A percentile compares a stretch with the other conserved stretches of the same genome.
Evolutionary conservation across 2,113 vertebrate genomes (phyloP).

Genomic region (Chionodraco myersi): DNA sequence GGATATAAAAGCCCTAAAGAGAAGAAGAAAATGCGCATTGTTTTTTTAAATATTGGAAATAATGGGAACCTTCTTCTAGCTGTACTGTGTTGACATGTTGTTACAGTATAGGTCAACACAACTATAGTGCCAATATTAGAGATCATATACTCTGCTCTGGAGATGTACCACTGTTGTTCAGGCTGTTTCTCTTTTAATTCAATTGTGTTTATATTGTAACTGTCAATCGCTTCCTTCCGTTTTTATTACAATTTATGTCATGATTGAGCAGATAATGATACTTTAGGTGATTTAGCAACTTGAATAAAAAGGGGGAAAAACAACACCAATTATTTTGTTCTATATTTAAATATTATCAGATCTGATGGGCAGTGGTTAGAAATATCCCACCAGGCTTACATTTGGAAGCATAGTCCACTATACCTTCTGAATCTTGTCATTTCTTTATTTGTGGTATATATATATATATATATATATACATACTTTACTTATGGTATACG

Average conservation of each 20-base stretch:
- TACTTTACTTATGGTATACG: too few relatives aligned
- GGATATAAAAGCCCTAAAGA: neutral
- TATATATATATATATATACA: neutral
- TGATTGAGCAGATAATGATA: too few relatives aligned
- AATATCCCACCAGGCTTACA: neutral
- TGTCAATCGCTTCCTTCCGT: neutral
- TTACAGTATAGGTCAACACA: neutral
- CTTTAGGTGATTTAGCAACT: neutral
- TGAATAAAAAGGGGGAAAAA: neutral
- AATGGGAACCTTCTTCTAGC: neutral
- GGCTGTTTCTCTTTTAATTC: neutral
- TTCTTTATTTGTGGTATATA: neutral
- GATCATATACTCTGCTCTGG: neutral
- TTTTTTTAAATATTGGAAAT: neutral
- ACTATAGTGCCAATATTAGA: neutral
- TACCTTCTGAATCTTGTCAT: neutral
- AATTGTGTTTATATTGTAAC: neutral
- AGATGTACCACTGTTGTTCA: neutral
- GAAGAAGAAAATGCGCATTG: neutral
- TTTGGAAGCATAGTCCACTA: neutral
- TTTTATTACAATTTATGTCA: too few relatives aligned
- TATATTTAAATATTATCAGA: too few relatives aligned
- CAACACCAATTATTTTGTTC: neutral
- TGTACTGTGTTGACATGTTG: too few relatives aligned
- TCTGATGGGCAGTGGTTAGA: too few relatives aligned